Percentiles rank a stretch among this genome's conserved stretches.
Evolutionary conservation across 37 sponge, comb jelly and placozoan species (phyloP).

Genomic region (Chondrilla cf. caribensis): DNA sequence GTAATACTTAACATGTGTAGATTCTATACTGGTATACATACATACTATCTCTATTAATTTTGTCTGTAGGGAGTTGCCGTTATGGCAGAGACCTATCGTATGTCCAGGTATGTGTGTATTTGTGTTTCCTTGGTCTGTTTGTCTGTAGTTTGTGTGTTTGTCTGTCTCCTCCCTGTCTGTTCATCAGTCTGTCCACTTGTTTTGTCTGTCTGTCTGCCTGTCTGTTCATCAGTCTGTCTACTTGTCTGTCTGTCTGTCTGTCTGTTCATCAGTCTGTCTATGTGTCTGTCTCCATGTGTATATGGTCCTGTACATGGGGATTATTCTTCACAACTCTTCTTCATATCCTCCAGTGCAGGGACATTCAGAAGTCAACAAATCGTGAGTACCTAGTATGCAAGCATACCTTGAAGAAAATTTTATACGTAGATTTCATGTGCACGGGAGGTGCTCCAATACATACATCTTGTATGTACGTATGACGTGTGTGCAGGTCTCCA

Average conservation of each 20-base stretch:
- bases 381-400: too few species aligned
- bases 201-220: neutral
- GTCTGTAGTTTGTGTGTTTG: neutral
- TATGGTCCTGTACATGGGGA: too few species aligned
- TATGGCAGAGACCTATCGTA: conserved; percentile 10
- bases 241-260: neutral
- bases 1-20: neutral
- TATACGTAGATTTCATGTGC: too few species aligned
- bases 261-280: too few species aligned
- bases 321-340: too few species aligned
- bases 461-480: neutral
- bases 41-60: neutral
- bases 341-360: too few species aligned
- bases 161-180: neutral
- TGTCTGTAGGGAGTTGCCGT: neutral
- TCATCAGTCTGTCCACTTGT: too few species aligned
- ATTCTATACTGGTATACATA: neutral
- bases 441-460: too few species aligned
- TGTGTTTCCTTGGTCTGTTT: neutral
- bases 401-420: too few species aligned
- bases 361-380: too few species aligned
- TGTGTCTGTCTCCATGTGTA: too few species aligned
- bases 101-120: neutral
- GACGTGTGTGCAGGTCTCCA: neutral
- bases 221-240: neutral